Evolutionary conservation across 2,113 vertebrate genomes (phyloP).

Genomic region (Eudyptes chrysolophus): DNA sequence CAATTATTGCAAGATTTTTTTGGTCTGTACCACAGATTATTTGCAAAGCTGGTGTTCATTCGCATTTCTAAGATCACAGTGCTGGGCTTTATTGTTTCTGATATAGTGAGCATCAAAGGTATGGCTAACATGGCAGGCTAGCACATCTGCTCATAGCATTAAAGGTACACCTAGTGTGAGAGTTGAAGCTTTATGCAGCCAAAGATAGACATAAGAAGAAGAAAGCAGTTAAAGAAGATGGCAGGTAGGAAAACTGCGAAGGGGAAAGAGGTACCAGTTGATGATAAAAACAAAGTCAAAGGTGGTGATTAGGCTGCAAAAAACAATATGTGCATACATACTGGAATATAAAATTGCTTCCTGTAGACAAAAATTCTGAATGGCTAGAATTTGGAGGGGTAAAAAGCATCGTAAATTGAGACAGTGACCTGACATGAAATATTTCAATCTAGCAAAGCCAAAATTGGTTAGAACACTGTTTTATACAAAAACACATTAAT

Average conservation of each 20-base stretch:
- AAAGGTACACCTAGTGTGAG: neutral
- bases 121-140: neutral
- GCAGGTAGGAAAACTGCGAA: neutral
- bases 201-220: neutral
- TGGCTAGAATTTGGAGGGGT: neutral
- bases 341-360: neutral
- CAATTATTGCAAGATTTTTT: neutral
- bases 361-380: neutral
- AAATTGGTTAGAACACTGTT: neutral
- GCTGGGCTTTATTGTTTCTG: slow-evolving; percentile 50
- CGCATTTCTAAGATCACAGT: neutral
- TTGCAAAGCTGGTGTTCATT: neutral
- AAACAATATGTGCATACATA: neutral
- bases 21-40: neutral
- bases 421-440: neutral
- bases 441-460: neutral
- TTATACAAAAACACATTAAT: neutral
- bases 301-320: neutral
- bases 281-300: neutral
- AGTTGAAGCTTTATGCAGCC: neutral
- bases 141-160: neutral
- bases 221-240: neutral
- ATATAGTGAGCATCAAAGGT: slow-evolving; percentile 18
- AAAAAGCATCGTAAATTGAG: neutral
- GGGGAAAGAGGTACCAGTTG: neutral